A percentile compares a stretch with the other conserved stretches of the same genome.
These are phyloP conservation scores for Chlorocebus sabaeus DNA, from an alignment of 2,113 vertebrate species.

Conservation along the genomic window DNA sequence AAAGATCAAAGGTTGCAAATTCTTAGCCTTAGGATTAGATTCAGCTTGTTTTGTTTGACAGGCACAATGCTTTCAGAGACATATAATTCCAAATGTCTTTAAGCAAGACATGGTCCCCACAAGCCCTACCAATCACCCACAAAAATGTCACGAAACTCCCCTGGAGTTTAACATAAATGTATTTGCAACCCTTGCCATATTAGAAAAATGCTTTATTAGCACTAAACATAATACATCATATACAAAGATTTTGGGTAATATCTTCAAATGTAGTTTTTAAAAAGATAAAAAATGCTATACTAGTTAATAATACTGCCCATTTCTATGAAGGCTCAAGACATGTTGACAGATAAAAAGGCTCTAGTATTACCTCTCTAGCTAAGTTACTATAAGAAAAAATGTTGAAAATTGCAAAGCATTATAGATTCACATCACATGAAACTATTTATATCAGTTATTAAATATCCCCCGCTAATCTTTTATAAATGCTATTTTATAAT, in stretches of 20 bases:
- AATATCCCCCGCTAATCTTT: constrained; percentile 27
- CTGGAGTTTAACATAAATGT: constrained; percentile 28
- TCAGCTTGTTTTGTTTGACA: background rate
- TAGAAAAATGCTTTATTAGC: constrained; percentile 4
- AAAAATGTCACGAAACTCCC: background rate
- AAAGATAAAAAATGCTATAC: constrained; percentile 39
- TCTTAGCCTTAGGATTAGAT: background rate
- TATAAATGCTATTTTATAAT: constrained; percentile 39
- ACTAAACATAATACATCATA: background rate
- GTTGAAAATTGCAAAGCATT: background rate
- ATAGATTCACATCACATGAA: constrained; percentile 14
- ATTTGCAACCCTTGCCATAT: background rate
- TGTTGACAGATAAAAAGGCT: background rate
- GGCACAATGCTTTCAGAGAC: background rate
- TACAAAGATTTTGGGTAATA: constrained; percentile 1
- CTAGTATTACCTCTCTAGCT: background rate
- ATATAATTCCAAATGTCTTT: constrained; percentile 27
- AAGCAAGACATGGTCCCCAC: background rate
- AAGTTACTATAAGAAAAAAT: constrained; percentile 25
- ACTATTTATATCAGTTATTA: background rate
- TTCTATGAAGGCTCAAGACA: constrained; percentile 37
- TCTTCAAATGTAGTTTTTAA: constrained; percentile 44
- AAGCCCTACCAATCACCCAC: background rate
- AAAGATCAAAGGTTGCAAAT: background rate
- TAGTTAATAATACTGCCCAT: constrained; percentile 17